Percentiles rank a stretch among this genome's conserved stretches.
Evolutionary conservation across 2,113 vertebrate species (phyloP).

Genomic region (Melanostigma gelatinosum): DNA sequence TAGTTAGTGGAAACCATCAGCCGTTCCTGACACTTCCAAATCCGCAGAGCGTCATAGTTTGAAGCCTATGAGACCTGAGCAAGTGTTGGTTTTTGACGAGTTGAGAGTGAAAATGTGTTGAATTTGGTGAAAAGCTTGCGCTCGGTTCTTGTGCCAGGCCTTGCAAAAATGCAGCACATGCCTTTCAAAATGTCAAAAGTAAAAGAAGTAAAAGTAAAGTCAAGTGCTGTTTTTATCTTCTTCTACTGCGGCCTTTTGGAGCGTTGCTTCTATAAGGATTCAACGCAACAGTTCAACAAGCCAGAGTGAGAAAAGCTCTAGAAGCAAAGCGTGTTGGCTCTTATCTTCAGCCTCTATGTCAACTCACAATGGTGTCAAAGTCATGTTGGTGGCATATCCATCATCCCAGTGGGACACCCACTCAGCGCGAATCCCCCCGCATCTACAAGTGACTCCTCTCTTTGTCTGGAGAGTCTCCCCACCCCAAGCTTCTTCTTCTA

Average conservation of each 20-base stretch:
- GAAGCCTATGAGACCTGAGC: too few species aligned
- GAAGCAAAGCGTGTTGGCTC: conserved; percentile 1
- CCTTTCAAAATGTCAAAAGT: too few species aligned
- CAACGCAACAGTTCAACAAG: background rate
- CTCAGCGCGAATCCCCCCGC: conserved; percentile 32
- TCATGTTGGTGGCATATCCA: conserved; percentile 51
- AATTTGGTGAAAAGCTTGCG: too few species aligned
- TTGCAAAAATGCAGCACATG: too few species aligned
- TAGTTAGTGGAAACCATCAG: too few species aligned
- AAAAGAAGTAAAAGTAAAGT: too few species aligned
- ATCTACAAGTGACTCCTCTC: conserved; percentile 41
- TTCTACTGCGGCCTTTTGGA: background rate
- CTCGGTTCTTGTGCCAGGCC: too few species aligned
- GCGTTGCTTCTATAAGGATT: background rate
- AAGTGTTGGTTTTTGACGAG: too few species aligned
- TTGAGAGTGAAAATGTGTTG: too few species aligned
- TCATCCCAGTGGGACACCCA: conserved; percentile 56
- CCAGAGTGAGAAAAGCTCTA: background rate
- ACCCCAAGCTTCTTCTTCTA: conserved; percentile 57
- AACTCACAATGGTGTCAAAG: conserved; percentile 44
- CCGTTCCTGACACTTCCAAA: too few species aligned
- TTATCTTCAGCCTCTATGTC: conserved; percentile 52
- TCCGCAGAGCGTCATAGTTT: too few species aligned
- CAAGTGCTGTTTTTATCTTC: too few species aligned
- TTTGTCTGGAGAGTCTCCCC: conserved; percentile 52